These are phyloP conservation scores for Tenebrio molitor DNA, from an alignment of 1,140 invertebrate genomes.

Conservation along the genomic window DNA sequence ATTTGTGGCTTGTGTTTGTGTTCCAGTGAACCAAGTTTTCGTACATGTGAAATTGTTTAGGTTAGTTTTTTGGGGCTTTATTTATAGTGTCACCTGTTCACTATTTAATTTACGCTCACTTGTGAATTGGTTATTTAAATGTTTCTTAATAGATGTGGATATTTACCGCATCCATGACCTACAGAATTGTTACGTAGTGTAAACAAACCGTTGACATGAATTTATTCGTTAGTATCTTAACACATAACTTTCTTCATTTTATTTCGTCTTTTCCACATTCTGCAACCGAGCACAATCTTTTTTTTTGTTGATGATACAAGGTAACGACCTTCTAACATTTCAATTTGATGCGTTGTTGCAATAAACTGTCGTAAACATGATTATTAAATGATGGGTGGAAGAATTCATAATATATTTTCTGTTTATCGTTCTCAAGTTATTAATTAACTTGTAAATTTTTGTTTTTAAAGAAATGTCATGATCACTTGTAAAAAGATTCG, in stretches of 20 bases:
- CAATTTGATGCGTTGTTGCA: conserved; percentile 20
- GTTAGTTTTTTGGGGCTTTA: conserved; percentile 34
- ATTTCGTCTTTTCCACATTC: not conserved
- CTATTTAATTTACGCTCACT: conserved; percentile 16
- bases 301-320: conserved; percentile 13
- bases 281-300: not conserved
- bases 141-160: conserved; percentile 20
- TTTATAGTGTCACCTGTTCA: conserved; percentile 39
- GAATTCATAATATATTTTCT: conserved; percentile 19
- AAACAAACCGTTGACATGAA: conserved; percentile 46
- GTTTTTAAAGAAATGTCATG: too few relatives aligned
- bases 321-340: conserved; percentile 22
- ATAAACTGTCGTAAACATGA: conserved; percentile 12
- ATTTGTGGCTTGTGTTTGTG: conserved; percentile 15
- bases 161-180: conserved; percentile 43
- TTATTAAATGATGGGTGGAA: conserved; percentile 19
- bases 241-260: conserved; percentile 4
- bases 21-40: conserved; percentile 29
- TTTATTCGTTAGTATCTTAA: conserved; percentile 31
- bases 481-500: too few relatives aligned
- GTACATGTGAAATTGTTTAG: conserved; percentile 41
- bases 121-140: conserved; percentile 35
- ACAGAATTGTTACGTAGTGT: conserved; percentile 41
- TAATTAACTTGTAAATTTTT: too few relatives aligned
- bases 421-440: not conserved